Evolutionary conservation across 2,797 vertebrate species (phyloP).

Genomic region (Enteromius anoplus): DNA sequence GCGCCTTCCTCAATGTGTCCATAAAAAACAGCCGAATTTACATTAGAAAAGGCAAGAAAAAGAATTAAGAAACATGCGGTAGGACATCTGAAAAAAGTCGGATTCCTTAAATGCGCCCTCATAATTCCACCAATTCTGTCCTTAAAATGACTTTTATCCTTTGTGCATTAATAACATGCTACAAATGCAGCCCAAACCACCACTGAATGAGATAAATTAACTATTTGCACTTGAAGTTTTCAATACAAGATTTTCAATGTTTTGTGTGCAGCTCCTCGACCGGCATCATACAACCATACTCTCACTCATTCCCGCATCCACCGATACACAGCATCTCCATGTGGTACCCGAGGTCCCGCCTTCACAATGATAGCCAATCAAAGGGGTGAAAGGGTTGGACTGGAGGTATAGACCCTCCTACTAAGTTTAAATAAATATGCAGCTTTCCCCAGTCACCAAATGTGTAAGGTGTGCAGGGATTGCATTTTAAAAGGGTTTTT

Average conservation of each 20-base stretch:
- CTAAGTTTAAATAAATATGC: constrained; percentile 51
- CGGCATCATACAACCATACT: constrained; percentile 59
- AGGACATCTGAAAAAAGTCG: constrained; percentile 56
- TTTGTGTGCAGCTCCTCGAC: constrained; percentile 35
- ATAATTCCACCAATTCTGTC: constrained; percentile 70
- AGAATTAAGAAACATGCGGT: constrained; percentile 55
- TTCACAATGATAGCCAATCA: constrained; percentile 64
- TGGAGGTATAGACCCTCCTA: constrained; percentile 58
- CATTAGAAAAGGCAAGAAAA: constrained; percentile 56
- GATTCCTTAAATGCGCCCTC: constrained; percentile 61
- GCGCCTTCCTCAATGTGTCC: constrained; percentile 73
- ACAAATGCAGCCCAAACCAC: not conserved
- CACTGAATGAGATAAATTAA: not conserved
- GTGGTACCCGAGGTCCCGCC: constrained; percentile 67
- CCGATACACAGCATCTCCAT: constrained; percentile 66
- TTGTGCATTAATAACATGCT: constrained; percentile 28
- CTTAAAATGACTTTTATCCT: constrained; percentile 20
- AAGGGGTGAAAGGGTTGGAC: not conserved
- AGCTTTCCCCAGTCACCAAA: not conserved
- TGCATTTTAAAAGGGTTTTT: not conserved
- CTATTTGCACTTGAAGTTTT: constrained; percentile 8
- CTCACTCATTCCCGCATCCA: constrained; percentile 62
- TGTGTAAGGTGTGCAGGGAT: not conserved
- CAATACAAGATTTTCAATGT: constrained; percentile 43
- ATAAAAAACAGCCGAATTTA: constrained; percentile 55